A percentile compares a stretch with the other conserved stretches of the same genome.
These are phyloP conservation scores for Cephus runcator DNA, from an alignment of 2,888 invertebrate genomes.

Conservation along the genomic window DNA sequence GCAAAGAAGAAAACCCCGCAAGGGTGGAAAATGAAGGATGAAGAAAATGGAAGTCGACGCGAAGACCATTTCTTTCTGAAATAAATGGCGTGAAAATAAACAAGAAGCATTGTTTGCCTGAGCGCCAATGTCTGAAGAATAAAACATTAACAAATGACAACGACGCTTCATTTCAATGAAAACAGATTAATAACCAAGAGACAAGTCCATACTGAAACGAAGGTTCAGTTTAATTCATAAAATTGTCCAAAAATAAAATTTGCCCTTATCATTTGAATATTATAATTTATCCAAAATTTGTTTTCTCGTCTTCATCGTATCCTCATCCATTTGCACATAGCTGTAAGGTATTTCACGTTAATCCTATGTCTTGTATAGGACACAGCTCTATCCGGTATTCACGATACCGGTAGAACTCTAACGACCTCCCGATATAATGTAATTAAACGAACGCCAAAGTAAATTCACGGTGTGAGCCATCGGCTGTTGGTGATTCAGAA, in stretches of 20 bases:
- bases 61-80: background rate
- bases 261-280: background rate
- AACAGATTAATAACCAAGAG: slow-evolving; percentile 11
- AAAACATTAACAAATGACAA: slow-evolving; percentile 16
- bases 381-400: background rate
- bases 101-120: slow-evolving; percentile 30
- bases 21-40: slow-evolving; percentile 2
- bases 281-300: background rate
- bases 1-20: background rate
- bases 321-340: background rate
- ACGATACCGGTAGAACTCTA: background rate
- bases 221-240: background rate
- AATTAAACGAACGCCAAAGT: slow-evolving; percentile 21
- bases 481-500: slow-evolving; percentile 51
- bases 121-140: slow-evolving; percentile 14
- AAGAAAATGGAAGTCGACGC: slow-evolving; percentile 4
- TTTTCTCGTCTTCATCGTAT: background rate
- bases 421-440: background rate
- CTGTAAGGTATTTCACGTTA: background rate
- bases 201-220: too few relatives aligned
- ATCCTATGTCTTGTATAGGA: background rate
- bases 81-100: slow-evolving; percentile 15
- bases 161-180: background rate
- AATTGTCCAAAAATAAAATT: background rate
- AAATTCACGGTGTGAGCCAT: slow-evolving; percentile 52